These are phyloP conservation scores for Aptenodytes forsteri DNA, from an alignment of 2,113 vertebrate species.

Conservation along the genomic window DNA sequence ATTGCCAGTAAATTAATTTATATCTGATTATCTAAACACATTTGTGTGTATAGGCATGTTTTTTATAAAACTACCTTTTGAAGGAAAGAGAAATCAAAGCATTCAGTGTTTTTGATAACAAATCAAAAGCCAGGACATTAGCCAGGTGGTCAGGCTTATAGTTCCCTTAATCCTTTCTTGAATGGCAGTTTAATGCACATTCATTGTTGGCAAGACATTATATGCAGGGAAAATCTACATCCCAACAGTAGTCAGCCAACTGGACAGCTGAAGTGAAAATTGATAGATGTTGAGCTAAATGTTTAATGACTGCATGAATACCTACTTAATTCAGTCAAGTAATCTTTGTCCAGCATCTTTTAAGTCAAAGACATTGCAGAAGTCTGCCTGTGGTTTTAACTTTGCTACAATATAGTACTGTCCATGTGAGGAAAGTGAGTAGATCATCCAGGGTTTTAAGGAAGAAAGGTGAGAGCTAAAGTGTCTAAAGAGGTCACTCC, in stretches of 20 bases:
- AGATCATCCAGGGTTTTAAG: neutral
- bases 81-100: neutral
- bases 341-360: neutral
- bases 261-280: neutral
- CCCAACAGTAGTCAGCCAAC: neutral
- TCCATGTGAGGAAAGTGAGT: neutral
- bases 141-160: neutral
- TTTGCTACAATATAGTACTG: neutral
- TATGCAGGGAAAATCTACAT: neutral
- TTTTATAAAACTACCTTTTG: neutral
- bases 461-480: neutral
- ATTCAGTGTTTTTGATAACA: neutral
- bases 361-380: neutral
- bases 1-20: neutral
- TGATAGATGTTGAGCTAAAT: neutral
- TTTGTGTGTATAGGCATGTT: neutral
- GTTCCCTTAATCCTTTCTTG: neutral
- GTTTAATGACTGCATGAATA: neutral
- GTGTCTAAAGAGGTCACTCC: neutral
- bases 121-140: slow-evolving; percentile 5
- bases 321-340: neutral
- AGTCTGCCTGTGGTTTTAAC: neutral
- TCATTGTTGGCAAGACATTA: neutral
- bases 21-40: neutral
- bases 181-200: neutral